Evolutionary conservation across 2,888 invertebrate genomes (phyloP).

Genomic region (Scrobipalpa costella): DNA sequence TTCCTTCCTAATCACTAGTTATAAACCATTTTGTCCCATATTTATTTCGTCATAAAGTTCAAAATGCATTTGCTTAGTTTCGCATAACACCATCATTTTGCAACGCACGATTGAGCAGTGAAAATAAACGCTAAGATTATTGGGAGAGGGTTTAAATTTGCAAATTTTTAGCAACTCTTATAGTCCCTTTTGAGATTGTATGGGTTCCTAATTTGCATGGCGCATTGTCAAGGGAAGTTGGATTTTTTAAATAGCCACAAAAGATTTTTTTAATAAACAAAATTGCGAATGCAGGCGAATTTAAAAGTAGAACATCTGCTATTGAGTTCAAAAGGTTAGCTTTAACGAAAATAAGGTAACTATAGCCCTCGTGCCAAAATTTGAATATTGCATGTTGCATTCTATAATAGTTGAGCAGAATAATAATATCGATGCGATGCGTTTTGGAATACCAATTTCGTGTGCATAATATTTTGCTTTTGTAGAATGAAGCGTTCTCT

Average conservation of each 20-base stretch:
- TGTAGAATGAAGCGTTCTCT: too few relatives aligned
- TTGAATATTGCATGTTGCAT: conserved; percentile 43
- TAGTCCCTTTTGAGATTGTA: conserved; percentile 43
- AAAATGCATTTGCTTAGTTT: conserved; percentile 30
- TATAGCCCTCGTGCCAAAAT: conserved; percentile 38
- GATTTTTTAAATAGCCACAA: conserved; percentile 79
- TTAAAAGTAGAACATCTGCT: conserved; percentile 77
- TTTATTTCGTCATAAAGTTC: conserved; percentile 34
- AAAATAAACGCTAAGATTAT: conserved; percentile 43
- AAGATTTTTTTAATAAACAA: conserved; percentile 78
- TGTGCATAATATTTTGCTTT: background rate
- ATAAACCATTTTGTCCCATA: conserved; percentile 30
- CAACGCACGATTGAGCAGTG: conserved; percentile 41
- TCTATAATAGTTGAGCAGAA: background rate
- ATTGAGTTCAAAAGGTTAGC: conserved; percentile 39
- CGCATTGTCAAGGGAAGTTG: conserved; percentile 73
- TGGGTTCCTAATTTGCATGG: conserved; percentile 75
- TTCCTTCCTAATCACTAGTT: conserved; percentile 40
- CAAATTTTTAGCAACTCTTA: conserved; percentile 33
- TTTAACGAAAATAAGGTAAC: conserved; percentile 35
- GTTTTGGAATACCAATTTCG: background rate
- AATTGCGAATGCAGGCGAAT: conserved; percentile 66
- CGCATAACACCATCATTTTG: conserved; percentile 57
- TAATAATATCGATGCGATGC: background rate
- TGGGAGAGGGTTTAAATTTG: conserved; percentile 51